Base-by-base conservation (phyloP, 2,113 vertebrate genomes). In the Grallaria varia region DNA sequence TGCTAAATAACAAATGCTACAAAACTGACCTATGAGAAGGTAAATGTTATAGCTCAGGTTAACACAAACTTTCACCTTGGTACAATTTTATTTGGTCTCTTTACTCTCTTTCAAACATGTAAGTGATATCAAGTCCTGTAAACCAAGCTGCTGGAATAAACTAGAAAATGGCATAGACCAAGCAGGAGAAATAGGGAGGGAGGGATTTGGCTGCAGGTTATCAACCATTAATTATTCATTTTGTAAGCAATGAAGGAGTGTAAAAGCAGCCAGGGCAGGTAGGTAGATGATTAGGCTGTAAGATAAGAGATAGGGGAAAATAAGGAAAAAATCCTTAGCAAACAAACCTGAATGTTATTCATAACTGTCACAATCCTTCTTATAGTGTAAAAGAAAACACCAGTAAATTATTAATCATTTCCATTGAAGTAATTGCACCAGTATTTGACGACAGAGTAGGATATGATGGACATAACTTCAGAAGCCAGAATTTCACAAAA, bases 151-250 rank as follows among this genome's bases (percentile, higher is more conserved):
- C 73, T 95, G 77, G 91, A 94, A 97, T 85, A 96, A 96, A 50
- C 64, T 73, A 78, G 90, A 96, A 97, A 97, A 96, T 91, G 40
- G 37, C 77, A 94, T 82, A 76, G 89, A 92, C 59, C 85, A 95
- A 37, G 35, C 52, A 93, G 72, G 89, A 84, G 91, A 92, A 94
- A 50, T 80, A 40, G 55, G 66, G 84, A 91, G 94, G 91, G 89
- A 94, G 76, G 77, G 84, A 68, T 87, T 75, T 86, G 94, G 76
- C 90, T 92, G 74, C 63, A 84, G 82, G 84, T 97, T 97, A 97
- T 97, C 93, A 82, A 5, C 78, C 74, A 96, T 97, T 80, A 97
- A 97, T 98, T 97, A 98, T 97, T 97, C 94, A 98, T 97, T 96
- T 74, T 68, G 87, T 93, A 97, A 97, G 96, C 93, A 98, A 97